These are phyloP conservation scores for Ctenopoma kingsleyae DNA, from an alignment of 2,797 vertebrate species.

Conservation along the genomic window DNA sequence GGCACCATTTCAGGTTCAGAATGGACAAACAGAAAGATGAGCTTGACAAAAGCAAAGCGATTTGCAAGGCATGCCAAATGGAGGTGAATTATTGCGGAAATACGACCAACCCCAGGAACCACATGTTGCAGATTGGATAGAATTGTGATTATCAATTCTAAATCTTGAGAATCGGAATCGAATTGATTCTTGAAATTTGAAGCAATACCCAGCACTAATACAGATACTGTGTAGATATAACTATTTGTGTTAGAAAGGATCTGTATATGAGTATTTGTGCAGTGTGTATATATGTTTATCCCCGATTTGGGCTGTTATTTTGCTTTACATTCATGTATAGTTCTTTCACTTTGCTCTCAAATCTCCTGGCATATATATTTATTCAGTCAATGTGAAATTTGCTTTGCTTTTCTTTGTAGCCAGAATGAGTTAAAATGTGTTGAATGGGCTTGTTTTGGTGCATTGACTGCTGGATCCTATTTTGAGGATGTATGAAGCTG, in stretches of 20 bases:
- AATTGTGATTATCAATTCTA: too few species aligned
- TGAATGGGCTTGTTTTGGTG: constrained; percentile 79
- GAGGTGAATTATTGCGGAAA: too few species aligned
- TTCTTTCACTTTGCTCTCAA: constrained; percentile 36
- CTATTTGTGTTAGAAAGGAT: constrained; percentile 18
- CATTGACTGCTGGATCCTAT: constrained; percentile 72
- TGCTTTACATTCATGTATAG: constrained; percentile 45
- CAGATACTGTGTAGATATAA: background rate
- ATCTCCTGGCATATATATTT: constrained; percentile 42
- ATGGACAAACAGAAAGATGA: too few species aligned
- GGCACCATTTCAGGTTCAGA: too few species aligned
- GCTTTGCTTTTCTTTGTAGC: constrained; percentile 53
- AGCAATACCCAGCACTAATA: too few species aligned
- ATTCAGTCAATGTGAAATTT: constrained; percentile 64
- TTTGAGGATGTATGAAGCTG: constrained; percentile 71
- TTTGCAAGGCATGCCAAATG: too few species aligned
- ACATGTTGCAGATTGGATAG: too few species aligned
- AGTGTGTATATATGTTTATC: constrained; percentile 19
- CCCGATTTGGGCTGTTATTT: constrained; percentile 36
- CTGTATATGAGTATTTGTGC: constrained; percentile 14
- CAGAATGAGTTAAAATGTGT: constrained; percentile 65
- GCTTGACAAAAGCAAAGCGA: too few species aligned
- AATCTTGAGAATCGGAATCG: too few species aligned
- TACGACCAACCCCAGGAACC: too few species aligned
- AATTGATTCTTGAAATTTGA: too few species aligned